A percentile compares a stretch with the other conserved stretches of the same genome.
phyloP scores from a whole-genome alignment of 2,113 vertebrate genomes.

The Pollachius pollachius region DNA sequence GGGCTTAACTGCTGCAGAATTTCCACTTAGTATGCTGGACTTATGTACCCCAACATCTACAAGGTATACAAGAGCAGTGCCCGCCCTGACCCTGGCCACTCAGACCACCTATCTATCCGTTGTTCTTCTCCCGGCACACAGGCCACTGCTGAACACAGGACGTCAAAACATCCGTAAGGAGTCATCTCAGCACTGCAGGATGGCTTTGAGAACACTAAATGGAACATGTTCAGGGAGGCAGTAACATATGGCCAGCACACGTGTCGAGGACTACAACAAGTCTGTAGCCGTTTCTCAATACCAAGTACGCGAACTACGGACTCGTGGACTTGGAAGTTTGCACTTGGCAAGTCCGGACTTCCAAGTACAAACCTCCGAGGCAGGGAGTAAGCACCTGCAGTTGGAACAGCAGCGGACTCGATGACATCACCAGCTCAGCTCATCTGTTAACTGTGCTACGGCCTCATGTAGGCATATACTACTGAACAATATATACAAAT shows the following conservation, averaged over 20 bases:
- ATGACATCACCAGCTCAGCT: too few species aligned
- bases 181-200: neutral
- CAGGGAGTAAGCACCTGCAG: too few species aligned
- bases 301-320: too few species aligned
- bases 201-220: neutral
- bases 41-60: neutral
- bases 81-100: neutral
- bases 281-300: too few species aligned
- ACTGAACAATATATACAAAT: too few species aligned
- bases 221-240: neutral
- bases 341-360: too few species aligned
- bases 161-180: neutral
- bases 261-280: neutral
- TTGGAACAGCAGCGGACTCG: too few species aligned
- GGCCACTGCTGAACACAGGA: neutral
- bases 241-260: neutral
- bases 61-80: neutral
- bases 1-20: neutral
- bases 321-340: too few species aligned
- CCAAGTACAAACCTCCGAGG: too few species aligned
- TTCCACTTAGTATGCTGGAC: neutral
- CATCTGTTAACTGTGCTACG: too few species aligned
- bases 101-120: neutral
- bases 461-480: too few species aligned
- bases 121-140: neutral